Evolutionary conservation across 37 sponge, comb jelly and placozoan species (phyloP).

Genomic region (Axinella damicornis): DNA sequence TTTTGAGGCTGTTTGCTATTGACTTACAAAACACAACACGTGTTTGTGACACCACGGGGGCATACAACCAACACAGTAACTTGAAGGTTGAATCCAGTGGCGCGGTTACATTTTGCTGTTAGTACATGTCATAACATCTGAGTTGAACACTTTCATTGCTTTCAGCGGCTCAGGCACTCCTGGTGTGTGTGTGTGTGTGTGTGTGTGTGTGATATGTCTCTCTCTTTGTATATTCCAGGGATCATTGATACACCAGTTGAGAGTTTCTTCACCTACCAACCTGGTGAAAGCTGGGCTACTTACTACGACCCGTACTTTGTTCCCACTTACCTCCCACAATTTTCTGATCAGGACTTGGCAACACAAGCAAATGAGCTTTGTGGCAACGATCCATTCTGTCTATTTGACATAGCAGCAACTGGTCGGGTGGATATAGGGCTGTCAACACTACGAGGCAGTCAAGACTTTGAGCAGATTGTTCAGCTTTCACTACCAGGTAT

Average conservation of each 20-base stretch:
- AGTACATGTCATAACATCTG: too few relatives aligned
- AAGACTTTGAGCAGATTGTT: slow-evolving; percentile 29
- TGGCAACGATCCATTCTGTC: slow-evolving; percentile 43
- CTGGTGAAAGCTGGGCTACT: slow-evolving; percentile 21
- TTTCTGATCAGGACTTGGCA: slow-evolving; percentile 42
- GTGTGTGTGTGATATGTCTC: too few relatives aligned
- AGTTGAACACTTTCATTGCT: too few relatives aligned
- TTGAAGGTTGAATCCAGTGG: too few relatives aligned
- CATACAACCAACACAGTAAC: too few relatives aligned
- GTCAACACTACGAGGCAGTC: slow-evolving; percentile 40
- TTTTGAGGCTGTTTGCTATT: too few relatives aligned
- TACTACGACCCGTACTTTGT: slow-evolving; percentile 39
- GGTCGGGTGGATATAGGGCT: slow-evolving; percentile 53
- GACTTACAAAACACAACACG: too few relatives aligned
- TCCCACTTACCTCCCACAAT: slow-evolving; percentile 6
- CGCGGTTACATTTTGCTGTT: too few relatives aligned
- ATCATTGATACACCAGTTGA: slow-evolving; percentile 3
- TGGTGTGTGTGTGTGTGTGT: too few relatives aligned
- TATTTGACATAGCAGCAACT: slow-evolving; percentile 65
- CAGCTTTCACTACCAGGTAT: slow-evolving; percentile 35
- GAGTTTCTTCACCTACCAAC: slow-evolving; percentile 41
- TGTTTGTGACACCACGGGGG: too few relatives aligned
- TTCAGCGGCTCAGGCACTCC: too few relatives aligned
- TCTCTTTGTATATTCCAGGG: too few relatives aligned
- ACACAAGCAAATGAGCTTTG: slow-evolving; percentile 16